These are phyloP conservation scores for Threskiornis aethiopicus DNA, from an alignment of 2,797 vertebrate species.

Conservation along the genomic window DNA sequence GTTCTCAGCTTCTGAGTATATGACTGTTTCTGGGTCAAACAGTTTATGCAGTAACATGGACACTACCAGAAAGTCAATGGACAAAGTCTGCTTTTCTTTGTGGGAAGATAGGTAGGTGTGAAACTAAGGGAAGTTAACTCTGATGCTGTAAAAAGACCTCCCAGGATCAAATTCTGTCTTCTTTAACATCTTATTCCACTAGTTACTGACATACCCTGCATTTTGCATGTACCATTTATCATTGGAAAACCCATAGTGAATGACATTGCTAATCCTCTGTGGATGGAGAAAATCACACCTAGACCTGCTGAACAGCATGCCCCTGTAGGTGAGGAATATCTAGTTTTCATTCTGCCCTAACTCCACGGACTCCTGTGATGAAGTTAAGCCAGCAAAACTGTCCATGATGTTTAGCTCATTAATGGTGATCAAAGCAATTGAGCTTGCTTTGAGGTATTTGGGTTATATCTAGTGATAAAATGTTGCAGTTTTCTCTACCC, in stretches of 20 bases:
- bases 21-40: not conserved
- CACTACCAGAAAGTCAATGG: not conserved
- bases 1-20: not conserved
- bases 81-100: not conserved
- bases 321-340: not conserved
- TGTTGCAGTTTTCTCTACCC: not conserved
- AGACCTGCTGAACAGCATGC: not conserved
- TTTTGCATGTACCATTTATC: not conserved
- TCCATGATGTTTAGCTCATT: not conserved
- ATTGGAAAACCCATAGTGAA: not conserved
- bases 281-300: not conserved
- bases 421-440: not conserved
- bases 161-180: not conserved
- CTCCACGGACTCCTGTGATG: not conserved
- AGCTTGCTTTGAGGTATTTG: not conserved
- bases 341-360: not conserved
- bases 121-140: not conserved
- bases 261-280: fast-evolving
- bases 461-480: not conserved
- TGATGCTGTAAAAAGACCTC: not conserved
- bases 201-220: not conserved
- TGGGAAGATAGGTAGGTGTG: not conserved
- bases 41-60: not conserved
- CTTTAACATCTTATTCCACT: not conserved
- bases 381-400: not conserved